These are phyloP conservation scores for Masnerella sp. DNA, from an alignment of 2,888 invertebrate genomes.

Conservation along the genomic window DNA sequence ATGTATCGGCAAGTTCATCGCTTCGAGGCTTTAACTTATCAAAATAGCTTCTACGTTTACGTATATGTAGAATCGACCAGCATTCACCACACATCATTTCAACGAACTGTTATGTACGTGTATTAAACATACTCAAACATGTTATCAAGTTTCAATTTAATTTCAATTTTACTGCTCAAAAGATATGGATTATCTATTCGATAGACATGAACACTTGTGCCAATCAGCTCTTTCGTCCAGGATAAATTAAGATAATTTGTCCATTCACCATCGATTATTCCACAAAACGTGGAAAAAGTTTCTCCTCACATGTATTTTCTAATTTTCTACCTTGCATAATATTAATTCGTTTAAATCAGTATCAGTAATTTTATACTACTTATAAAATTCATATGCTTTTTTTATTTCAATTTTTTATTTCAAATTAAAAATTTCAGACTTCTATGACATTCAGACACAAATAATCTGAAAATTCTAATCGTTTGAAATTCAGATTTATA, in stretches of 20 bases:
- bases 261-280: too few relatives aligned
- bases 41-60: conserved; percentile 57
- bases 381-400: too few relatives aligned
- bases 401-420: too few relatives aligned
- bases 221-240: conserved; percentile 18
- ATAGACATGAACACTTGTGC: conserved; percentile 7
- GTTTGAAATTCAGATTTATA: too few relatives aligned
- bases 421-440: too few relatives aligned
- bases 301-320: too few relatives aligned
- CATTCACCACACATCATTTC: conserved; percentile 56
- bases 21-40: conserved; percentile 57
- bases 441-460: too few relatives aligned
- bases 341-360: too few relatives aligned
- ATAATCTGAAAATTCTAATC: too few relatives aligned
- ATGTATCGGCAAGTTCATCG: conserved; percentile 59
- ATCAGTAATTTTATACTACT: too few relatives aligned
- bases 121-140: conserved; percentile 51
- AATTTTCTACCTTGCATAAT: too few relatives aligned
- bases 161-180: conserved; percentile 46
- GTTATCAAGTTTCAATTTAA: conserved; percentile 56
- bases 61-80: conserved; percentile 47
- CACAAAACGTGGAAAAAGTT: too few relatives aligned
- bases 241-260: conserved; percentile 15
- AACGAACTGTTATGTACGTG: conserved; percentile 43
- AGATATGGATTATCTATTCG: conserved; percentile 42